These are phyloP conservation scores for Enoplosus armatus DNA, from an alignment of 2,797 vertebrate species.

Conservation along the genomic window DNA sequence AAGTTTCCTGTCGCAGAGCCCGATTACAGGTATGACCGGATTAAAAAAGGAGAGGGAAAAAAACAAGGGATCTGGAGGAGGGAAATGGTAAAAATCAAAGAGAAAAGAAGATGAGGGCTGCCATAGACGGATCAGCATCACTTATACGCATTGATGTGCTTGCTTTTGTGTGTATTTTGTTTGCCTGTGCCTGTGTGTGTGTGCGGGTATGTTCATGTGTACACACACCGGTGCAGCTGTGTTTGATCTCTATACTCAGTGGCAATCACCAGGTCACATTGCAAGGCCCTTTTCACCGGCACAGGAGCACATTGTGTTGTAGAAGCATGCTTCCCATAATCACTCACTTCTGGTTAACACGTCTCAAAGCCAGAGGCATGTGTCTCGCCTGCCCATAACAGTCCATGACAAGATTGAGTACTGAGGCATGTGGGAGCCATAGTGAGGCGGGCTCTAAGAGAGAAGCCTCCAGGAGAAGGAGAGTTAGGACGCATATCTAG, in stretches of 20 bases:
- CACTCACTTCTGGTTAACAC: slow-evolving; percentile 84
- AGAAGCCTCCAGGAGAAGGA: slow-evolving; percentile 82
- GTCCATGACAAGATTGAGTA: slow-evolving; percentile 80
- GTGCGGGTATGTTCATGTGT: slow-evolving; percentile 8
- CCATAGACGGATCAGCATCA: slow-evolving; percentile 83
- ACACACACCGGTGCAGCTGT: slow-evolving; percentile 55
- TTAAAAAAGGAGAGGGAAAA: slow-evolving; percentile 80
- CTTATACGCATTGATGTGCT: slow-evolving; percentile 74
- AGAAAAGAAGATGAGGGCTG: slow-evolving; percentile 82
- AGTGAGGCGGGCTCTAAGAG: slow-evolving; percentile 73
- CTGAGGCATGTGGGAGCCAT: slow-evolving; percentile 79
- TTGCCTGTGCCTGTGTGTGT: slow-evolving; percentile 40
- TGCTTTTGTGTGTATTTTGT: slow-evolving; percentile 69
- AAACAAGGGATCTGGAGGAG: slow-evolving; percentile 85
- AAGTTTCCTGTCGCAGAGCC: slow-evolving; percentile 87
- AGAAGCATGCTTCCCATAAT: slow-evolving; percentile 78
- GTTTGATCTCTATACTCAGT: slow-evolving; percentile 78
- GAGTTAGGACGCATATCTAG: slow-evolving; percentile 87
- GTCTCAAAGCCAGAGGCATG: slow-evolving; percentile 81
- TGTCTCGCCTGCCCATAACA: slow-evolving; percentile 82
- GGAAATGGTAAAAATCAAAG: slow-evolving; percentile 84
- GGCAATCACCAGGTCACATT: slow-evolving; percentile 82
- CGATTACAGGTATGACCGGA: slow-evolving; percentile 88
- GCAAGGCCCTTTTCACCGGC: slow-evolving; percentile 70
- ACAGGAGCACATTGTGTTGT: slow-evolving; percentile 74